Conservation (phyloP, 2,888 invertebrate species). For the Axea sp. region DNA sequence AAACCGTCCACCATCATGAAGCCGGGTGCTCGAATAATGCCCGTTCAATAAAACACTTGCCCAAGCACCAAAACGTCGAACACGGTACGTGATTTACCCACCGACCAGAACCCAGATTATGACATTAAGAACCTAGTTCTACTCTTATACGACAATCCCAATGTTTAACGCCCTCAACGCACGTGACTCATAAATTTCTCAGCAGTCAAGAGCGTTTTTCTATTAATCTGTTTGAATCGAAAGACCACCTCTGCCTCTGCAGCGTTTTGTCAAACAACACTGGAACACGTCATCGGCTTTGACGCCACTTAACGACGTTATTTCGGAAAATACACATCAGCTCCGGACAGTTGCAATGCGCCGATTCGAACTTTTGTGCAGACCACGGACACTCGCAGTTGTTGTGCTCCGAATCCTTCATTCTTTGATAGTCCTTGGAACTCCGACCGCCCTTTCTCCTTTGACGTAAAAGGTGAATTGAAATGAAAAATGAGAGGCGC, state of each 20-base stretch:
- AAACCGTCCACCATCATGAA: no score
- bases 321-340: constrained; percentile 31
- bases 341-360: constrained; percentile 33
- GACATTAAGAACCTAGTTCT: constrained; percentile 9
- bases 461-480: constrained; percentile 61
- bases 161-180: constrained; percentile 15
- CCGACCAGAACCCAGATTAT: constrained; percentile 7
- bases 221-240: constrained; percentile 23
- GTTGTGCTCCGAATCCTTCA: constrained; percentile 24
- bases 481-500: constrained; percentile 58
- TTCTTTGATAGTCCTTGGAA: constrained; percentile 45
- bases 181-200: constrained; percentile 34
- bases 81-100: neutral
- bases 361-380: constrained; percentile 25
- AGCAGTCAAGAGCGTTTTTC: constrained; percentile 7
- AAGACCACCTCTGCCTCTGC: neutral
- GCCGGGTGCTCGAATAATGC: no score
- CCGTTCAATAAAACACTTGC: constrained; percentile 11
- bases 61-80: constrained; percentile 7
- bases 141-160: neutral
- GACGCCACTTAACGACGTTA: constrained; percentile 20
- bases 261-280: constrained; percentile 22
- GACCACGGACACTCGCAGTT: constrained; percentile 21
- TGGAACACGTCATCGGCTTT: constrained; percentile 26
- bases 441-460: constrained; percentile 44